These are phyloP conservation scores for Acleris holmiana DNA, from an alignment of 2,888 invertebrate species.

Conservation along the genomic window DNA sequence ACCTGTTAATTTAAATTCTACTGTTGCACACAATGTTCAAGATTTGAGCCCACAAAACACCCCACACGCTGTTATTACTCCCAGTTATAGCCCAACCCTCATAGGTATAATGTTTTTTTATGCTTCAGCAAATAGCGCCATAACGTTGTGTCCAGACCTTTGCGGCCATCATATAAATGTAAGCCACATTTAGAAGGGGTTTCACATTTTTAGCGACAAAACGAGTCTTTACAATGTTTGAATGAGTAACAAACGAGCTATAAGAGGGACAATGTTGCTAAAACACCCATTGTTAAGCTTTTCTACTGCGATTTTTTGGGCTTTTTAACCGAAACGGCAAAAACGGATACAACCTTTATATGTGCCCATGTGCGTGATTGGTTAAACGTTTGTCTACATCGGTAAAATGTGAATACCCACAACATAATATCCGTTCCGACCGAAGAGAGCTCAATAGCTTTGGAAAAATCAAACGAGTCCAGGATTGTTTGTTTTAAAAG, in stretches of 20 bases:
- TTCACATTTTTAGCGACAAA: slow-evolving; percentile 28
- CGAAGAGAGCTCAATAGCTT: too few relatives aligned
- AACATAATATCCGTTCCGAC: too few relatives aligned
- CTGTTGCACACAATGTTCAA: slow-evolving; percentile 3
- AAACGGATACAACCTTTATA: background rate
- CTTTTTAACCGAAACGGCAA: background rate
- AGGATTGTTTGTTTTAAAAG: too few relatives aligned
- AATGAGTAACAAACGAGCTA: slow-evolving; percentile 16
- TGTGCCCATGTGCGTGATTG: too few relatives aligned
- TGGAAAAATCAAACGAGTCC: too few relatives aligned
- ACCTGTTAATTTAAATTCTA: background rate
- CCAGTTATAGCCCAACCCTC: slow-evolving; percentile 32
- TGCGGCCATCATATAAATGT: slow-evolving; percentile 34
- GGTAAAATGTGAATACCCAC: too few relatives aligned
- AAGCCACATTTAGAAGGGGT: slow-evolving; percentile 27
- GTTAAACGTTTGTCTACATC: too few relatives aligned
- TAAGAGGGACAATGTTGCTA: slow-evolving; percentile 26
- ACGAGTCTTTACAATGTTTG: slow-evolving; percentile 30
- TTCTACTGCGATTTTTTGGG: background rate
- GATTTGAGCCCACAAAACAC: slow-evolving; percentile 3
- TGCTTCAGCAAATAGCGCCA: slow-evolving; percentile 32
- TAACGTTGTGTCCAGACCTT: slow-evolving; percentile 34
- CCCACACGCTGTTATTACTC: slow-evolving; percentile 16
- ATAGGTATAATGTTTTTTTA: slow-evolving; percentile 38
- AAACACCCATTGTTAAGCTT: slow-evolving; percentile 15